Base-by-base conservation (phyloP, 2,113 vertebrate genomes). In the Hydropotes inermis region DNA sequence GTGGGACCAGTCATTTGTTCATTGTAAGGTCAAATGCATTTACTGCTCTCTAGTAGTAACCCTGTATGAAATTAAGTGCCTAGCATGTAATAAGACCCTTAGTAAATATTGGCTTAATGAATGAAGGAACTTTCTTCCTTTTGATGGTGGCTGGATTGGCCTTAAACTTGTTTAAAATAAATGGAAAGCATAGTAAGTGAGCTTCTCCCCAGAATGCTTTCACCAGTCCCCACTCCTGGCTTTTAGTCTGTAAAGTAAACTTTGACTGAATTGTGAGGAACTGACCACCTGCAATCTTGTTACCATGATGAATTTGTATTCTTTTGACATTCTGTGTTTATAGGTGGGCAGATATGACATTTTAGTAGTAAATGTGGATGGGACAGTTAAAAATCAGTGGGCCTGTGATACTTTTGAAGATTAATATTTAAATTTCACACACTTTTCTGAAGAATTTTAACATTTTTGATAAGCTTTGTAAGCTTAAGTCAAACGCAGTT, bases 141-240 rank as follows among this genome's bases (percentile, higher is more conserved):
- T 87, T 96, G 81, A 83, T 85, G 1, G 9, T 95, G 50, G 52
- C 82, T 45, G 58, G 79, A 83, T 52, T 92, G 36, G 27, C 70
- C 43, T 97, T 93, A 87, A 82, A 95, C 25, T 87, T 97, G 43
- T 95, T 96, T 89, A 91, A 96, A 95, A 91, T 94, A 94, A 96
- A 94, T 93, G 79, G 27, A 91, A 23, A 95, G 39, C 70, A 15
- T 76, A 76, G 74, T 30, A 54, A 94, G 52, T 86, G 39, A 86
- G 33, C 28, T 94, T 94, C 55, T n/a, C 27, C 6, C n/a, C 5
- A 81, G n/a, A 95, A 57, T 85, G 25, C n/a, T 88, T 91, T 89
- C 27, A 50, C 33, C 45, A 83, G 23, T 17, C 12, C 9, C 76
- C 16, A 33, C 10, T 90, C 5, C 25, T 78, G 70, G 4, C 36